These are phyloP conservation scores for Sebastes matsubarae DNA, from an alignment of 2,797 vertebrate genomes.

Conservation along the genomic window DNA sequence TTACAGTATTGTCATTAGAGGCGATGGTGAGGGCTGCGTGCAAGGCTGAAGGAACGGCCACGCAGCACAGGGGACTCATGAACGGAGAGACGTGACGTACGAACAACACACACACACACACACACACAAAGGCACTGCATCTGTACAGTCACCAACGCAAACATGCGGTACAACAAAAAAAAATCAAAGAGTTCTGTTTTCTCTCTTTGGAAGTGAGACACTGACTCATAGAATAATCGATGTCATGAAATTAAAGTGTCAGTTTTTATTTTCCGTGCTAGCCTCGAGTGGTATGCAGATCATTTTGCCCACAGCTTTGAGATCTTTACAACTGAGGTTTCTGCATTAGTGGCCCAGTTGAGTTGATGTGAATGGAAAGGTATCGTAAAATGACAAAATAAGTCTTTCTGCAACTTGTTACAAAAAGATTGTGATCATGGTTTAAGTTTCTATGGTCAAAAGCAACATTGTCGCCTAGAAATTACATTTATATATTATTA, in stretches of 20 bases:
- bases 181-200: not conserved
- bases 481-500: not conserved
- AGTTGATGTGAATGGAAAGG: too few species aligned
- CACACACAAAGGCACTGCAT: not conserved
- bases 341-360: too few species aligned
- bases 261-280: not conserved
- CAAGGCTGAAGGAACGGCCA: conserved; percentile 14
- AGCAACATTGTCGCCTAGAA: not conserved
- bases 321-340: not conserved
- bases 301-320: not conserved
- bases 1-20: conserved; percentile 45
- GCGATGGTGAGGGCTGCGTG: conserved; percentile 30
- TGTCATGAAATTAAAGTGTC: not conserved
- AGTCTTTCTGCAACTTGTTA: too few species aligned
- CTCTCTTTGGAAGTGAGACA: not conserved
- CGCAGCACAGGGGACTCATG: not conserved
- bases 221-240: not conserved
- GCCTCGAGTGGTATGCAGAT: not conserved
- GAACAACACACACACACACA: not conserved
- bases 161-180: not conserved
- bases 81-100: conserved; percentile 2
- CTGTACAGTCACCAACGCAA: not conserved
- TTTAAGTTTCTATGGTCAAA: too few species aligned
- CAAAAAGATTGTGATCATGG: too few species aligned
- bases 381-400: too few species aligned